Base-by-base conservation (phyloP, 2,113 vertebrate genomes). In the Sphyrna mokarran region DNA sequence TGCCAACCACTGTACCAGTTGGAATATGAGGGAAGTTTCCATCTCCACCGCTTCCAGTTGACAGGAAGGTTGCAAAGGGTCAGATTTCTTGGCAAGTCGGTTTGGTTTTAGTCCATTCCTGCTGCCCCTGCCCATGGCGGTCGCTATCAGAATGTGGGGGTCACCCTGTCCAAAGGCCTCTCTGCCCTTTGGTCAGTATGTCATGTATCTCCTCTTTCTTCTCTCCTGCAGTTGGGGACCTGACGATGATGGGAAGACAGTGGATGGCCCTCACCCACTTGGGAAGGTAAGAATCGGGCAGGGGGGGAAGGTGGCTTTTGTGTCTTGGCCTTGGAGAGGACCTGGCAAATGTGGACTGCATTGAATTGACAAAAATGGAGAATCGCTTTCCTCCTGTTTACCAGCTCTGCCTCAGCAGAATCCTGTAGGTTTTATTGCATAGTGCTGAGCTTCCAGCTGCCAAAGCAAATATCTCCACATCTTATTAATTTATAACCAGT, bases 261-360 rank as follows among this genome's bases (percentile, higher is more conserved):
- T 99, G 95, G 99, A 99, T 37, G 99, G 99, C 91, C 99, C 99
- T 54, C 99, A 99, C 78, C 99, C 99, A 7, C 98, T 99, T 63
- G 99, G 99, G 96, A 99, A 99, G 98, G 99, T 99, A 97, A 72
- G 95, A 37, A 16, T 20, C 54, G 37, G 89, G 23, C 61, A n/a
- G n/a, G n/a, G 18, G 83, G 18, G 83, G 23, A 9, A 20, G 13
- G 1, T 72, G 78, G 78, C 14, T 29, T 29, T 33, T 11, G 7
- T 4, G 78, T 80, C 37, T 11, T 0, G 1, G 3, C 83, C 16
- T 3, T 3, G 3, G 33, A 8, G 11, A 23, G 70, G n/a, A 54
- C 76, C 76, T 37, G n/a, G 10, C 18, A 33, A 29, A 58, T 58
- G 0, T 16, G 5, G 48, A 89, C 33, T 58, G 26, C 2, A 10